Conservation (phyloP, 2,113 vertebrate genomes). For the Aegypius monachus region DNA sequence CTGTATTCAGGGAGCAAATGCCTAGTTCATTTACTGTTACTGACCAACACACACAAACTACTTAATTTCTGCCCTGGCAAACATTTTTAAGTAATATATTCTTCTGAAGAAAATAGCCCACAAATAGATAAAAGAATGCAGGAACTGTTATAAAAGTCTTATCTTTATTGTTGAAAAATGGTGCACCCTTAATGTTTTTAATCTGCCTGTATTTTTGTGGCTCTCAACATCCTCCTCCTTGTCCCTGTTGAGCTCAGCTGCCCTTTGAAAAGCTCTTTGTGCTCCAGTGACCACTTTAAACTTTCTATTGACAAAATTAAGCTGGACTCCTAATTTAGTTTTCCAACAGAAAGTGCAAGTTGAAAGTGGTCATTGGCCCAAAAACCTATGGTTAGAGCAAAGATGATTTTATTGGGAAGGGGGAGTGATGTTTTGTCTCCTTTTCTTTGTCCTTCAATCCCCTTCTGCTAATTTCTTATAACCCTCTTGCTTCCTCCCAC, state of each 20-base stretch:
- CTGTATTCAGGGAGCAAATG: not conserved
- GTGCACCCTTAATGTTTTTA: not conserved
- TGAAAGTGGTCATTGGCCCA: constrained; percentile 44
- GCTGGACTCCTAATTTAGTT: not conserved
- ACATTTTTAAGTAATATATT: not conserved
- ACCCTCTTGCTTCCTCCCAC: not conserved
- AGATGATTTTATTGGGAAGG: not conserved
- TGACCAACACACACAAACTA: not conserved
- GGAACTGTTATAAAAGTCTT: not conserved
- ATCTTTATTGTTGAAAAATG: not conserved
- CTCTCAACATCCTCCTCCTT: not conserved
- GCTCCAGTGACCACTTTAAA: constrained; percentile 41
- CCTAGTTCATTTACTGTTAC: not conserved
- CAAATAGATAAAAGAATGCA: not conserved
- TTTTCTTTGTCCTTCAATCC: not conserved
- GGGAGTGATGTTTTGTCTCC: not conserved
- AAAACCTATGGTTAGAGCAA: not conserved
- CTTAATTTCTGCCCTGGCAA: not conserved
- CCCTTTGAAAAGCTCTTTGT: constrained; percentile 26
- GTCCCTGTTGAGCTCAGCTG: not conserved
- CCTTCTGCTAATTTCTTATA: not conserved
- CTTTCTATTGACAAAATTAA: constrained; percentile 20
- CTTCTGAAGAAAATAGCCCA: not conserved
- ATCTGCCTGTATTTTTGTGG: not conserved
- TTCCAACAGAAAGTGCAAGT: not conserved